Evolutionary conservation across 1,140 invertebrate genomes (phyloP).

Genomic region (Cryptotermes secundus): DNA sequence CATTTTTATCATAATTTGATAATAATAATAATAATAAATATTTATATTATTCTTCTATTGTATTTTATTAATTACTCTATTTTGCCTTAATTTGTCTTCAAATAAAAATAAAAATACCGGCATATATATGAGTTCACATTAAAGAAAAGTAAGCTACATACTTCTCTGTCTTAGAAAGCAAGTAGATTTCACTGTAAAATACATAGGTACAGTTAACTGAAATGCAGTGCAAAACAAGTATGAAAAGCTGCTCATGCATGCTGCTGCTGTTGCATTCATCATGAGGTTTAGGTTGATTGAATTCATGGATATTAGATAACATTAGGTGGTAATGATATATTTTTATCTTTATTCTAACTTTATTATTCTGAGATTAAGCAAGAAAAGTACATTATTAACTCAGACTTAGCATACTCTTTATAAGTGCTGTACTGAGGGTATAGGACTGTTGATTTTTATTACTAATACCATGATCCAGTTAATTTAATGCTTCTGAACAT

Average conservation of each 20-base stretch:
- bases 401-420: background rate
- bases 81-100: background rate
- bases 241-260: background rate
- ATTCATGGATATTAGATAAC: slow-evolving; percentile 1
- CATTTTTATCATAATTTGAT: no score
- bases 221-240: background rate
- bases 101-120: background rate
- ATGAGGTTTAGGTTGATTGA: background rate
- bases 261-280: background rate
- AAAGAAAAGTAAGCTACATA: slow-evolving; percentile 14
- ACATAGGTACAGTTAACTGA: background rate
- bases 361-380: background rate
- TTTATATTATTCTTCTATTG: background rate
- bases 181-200: background rate
- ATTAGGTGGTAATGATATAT: background rate
- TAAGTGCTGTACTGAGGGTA: background rate
- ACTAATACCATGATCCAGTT: no score
- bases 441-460: no score
- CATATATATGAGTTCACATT: background rate
- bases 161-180: background rate
- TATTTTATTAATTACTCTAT: background rate
- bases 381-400: background rate
- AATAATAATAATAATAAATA: background rate
- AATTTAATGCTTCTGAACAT: no score
- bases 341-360: background rate